Evolutionary conservation across 2,113 vertebrate species (phyloP).

Genomic region (Zonotrichia leucophrys): DNA sequence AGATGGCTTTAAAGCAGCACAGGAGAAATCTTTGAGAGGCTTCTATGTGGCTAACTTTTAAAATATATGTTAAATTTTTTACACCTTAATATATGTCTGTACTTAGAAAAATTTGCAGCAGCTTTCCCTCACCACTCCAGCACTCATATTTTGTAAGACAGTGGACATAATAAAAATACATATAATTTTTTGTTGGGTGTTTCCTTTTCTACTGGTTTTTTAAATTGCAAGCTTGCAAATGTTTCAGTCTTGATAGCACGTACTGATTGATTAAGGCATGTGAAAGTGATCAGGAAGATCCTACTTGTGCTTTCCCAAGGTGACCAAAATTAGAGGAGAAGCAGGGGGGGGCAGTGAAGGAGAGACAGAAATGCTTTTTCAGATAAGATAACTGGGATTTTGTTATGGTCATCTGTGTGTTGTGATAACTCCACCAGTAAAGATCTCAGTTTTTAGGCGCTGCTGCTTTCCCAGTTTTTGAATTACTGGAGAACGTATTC

Average conservation of each 20-base stretch:
- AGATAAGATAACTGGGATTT: not conserved
- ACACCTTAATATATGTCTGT: not conserved
- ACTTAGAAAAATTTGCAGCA: not conserved
- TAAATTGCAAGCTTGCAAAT: not conserved
- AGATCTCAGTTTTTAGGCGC: not conserved
- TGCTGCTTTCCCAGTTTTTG: not conserved
- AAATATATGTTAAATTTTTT: not conserved
- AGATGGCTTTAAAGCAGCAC: not conserved
- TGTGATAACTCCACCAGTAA: not conserved
- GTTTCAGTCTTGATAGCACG: rapidly evolving
- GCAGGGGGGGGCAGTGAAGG: rapidly evolving
- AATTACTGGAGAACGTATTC: conserved; percentile 4
- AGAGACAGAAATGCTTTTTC: not conserved
- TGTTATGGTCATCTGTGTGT: not conserved
- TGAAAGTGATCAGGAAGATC: not conserved
- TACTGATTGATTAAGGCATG: not conserved
- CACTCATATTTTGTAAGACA: not conserved
- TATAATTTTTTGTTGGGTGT: not conserved
- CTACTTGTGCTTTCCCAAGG: not conserved
- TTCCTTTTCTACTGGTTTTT: not conserved
- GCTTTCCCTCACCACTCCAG: rapidly evolving
- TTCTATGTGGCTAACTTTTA: not conserved
- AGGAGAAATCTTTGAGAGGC: not conserved
- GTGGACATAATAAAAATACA: not conserved
- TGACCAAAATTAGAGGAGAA: not conserved